phyloP scores from a whole-genome alignment of 2,113 vertebrate species.

The Lanius collurio region DNA sequence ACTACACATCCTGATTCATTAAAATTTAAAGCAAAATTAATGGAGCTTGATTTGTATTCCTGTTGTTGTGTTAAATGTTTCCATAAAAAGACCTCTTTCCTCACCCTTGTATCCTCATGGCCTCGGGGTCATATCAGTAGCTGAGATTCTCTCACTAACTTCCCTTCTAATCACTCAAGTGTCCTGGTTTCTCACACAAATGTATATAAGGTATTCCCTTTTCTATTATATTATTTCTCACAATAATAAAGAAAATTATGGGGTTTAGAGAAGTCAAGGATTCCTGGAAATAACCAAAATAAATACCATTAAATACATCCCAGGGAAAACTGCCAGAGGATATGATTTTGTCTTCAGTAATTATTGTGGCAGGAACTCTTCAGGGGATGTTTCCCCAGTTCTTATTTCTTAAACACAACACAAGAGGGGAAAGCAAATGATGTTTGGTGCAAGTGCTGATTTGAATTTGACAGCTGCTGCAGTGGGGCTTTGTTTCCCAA shows the following conservation, averaged over 20 bases:
- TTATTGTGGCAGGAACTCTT: not conserved
- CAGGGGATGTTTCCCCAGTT: not conserved
- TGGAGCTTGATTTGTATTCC: constrained; percentile 28
- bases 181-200: not conserved
- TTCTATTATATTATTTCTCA: not conserved
- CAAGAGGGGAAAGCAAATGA: not conserved
- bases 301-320: not conserved
- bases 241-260: not conserved
- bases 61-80: constrained; percentile 1
- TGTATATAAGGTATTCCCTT: not conserved
- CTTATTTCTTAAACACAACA: not conserved
- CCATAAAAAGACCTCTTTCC: not conserved
- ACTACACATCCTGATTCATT: constrained; percentile 23
- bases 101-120: not conserved
- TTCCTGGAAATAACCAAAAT: not conserved
- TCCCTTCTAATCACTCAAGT: not conserved
- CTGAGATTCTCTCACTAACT: not conserved
- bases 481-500: not conserved
- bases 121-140: not conserved
- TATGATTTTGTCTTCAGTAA: not conserved
- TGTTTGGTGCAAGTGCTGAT: not conserved
- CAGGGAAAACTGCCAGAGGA: not conserved
- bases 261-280: not conserved
- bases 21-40: constrained; percentile 46
- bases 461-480: not conserved